These are phyloP conservation scores for Phocides pigmalion DNA, from an alignment of 1,140 invertebrate genomes.

Conservation along the genomic window DNA sequence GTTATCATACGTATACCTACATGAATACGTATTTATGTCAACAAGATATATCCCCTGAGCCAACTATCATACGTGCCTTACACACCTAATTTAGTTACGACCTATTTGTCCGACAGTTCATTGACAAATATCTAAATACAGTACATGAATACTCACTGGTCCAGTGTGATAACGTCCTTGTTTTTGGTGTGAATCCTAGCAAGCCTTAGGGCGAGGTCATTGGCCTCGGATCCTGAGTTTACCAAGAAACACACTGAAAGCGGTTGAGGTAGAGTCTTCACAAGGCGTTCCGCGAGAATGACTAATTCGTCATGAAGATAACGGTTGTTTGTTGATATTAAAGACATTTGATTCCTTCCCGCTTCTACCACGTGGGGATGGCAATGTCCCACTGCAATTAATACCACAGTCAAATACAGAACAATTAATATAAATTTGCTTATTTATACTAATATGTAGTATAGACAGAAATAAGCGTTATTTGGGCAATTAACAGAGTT, in stretches of 20 bases:
- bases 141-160: slow-evolving; percentile 93
- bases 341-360: slow-evolving; percentile 93
- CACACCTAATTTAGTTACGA: background rate
- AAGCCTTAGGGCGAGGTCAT: slow-evolving; percentile 97
- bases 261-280: slow-evolving; percentile 90
- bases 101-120: slow-evolving; percentile 3
- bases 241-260: slow-evolving; percentile 98
- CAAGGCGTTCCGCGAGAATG: slow-evolving; percentile 93
- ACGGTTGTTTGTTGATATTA: slow-evolving; percentile 96
- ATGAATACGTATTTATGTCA: background rate
- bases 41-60: background rate
- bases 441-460: too few species aligned
- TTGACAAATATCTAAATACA: background rate
- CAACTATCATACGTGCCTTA: background rate
- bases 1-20: too few species aligned
- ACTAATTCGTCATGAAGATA: slow-evolving; percentile 98
- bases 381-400: slow-evolving; percentile 95
- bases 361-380: slow-evolving; percentile 96
- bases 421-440: too few species aligned
- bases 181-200: slow-evolving; percentile 94
- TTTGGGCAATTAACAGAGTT: too few species aligned
- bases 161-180: slow-evolving; percentile 95
- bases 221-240: slow-evolving; percentile 99
- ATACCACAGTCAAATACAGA: background rate
- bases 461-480: too few species aligned